phyloP scores from a whole-genome alignment of 2,113 vertebrate genomes.

The Chinchilla lanigera region DNA sequence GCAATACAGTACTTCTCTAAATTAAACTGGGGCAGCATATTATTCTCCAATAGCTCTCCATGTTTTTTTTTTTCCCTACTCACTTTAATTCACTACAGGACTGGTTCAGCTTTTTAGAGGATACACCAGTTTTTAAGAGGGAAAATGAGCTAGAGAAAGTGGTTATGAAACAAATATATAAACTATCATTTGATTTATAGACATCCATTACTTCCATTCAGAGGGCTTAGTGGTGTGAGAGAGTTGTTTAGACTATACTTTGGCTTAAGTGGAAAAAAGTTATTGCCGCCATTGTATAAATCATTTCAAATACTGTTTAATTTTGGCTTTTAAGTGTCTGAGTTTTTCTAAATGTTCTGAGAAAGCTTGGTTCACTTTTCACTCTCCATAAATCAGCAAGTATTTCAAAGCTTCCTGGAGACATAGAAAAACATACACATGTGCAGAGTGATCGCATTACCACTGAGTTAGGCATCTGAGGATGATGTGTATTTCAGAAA shows the following conservation, averaged over 20 bases:
- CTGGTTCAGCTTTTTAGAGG: not conserved
- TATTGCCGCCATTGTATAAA: conserved; percentile 72
- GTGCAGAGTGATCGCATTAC: conserved; percentile 46
- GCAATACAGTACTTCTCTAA: not conserved
- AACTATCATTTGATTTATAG: conserved; percentile 44
- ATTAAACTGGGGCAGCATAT: not conserved
- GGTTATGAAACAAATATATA: conserved; percentile 47
- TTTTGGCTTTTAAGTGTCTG: conserved; percentile 68
- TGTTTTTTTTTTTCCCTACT: not conserved
- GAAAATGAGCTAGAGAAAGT: conserved; percentile 16
- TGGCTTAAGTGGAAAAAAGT: conserved; percentile 59
- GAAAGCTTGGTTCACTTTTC: conserved; percentile 73
- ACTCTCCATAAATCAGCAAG: conserved; percentile 72
- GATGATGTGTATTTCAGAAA: conserved; percentile 5
- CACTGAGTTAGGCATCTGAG: conserved; percentile 53
- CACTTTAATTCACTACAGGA: not conserved
- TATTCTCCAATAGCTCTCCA: not conserved
- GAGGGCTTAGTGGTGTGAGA: conserved; percentile 41
- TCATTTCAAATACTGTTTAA: conserved; percentile 76
- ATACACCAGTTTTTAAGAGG: not conserved
- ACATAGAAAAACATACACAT: conserved; percentile 72
- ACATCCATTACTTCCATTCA: conserved; percentile 2
- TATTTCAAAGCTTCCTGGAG: conserved; percentile 74
- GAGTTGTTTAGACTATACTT: conserved; percentile 65
- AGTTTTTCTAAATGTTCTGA: conserved; percentile 69